phyloP scores from a whole-genome alignment of 2,888 invertebrate genomes.

The Allacma fusca region DNA sequence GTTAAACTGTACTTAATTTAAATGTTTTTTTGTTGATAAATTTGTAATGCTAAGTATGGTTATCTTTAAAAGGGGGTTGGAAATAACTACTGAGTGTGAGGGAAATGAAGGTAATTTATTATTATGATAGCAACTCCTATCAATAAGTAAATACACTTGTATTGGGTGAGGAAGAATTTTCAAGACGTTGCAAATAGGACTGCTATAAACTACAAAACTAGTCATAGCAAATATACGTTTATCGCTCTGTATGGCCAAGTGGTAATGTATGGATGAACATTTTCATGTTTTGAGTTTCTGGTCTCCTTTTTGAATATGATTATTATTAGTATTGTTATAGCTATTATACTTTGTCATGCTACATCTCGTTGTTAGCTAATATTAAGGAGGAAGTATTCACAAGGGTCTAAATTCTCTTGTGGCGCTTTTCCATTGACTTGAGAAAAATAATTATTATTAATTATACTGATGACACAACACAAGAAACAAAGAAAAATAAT shows the following conservation, averaged over 20 bases:
- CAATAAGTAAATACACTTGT: too few species aligned
- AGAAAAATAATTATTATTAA: neutral
- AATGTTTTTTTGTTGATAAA: too few species aligned
- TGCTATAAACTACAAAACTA: too few species aligned
- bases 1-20: too few species aligned
- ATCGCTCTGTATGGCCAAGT: neutral
- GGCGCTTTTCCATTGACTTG: conserved; percentile 1
- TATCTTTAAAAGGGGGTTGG: too few species aligned
- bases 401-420: neutral
- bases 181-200: too few species aligned
- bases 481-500: neutral
- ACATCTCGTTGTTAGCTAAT: conserved; percentile 35
- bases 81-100: too few species aligned
- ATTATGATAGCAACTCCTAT: too few species aligned
- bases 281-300: conserved; percentile 16
- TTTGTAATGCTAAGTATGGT: too few species aligned
- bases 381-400: neutral
- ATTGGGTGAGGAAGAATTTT: too few species aligned
- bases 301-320: conserved; percentile 7
- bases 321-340: neutral
- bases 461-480: neutral
- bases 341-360: conserved; percentile 35
- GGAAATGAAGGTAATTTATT: too few species aligned
- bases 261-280: neutral
- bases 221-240: neutral